These are phyloP conservation scores for Setipinna tenuifilis DNA, from an alignment of 2,797 vertebrate species.

Conservation along the genomic window DNA sequence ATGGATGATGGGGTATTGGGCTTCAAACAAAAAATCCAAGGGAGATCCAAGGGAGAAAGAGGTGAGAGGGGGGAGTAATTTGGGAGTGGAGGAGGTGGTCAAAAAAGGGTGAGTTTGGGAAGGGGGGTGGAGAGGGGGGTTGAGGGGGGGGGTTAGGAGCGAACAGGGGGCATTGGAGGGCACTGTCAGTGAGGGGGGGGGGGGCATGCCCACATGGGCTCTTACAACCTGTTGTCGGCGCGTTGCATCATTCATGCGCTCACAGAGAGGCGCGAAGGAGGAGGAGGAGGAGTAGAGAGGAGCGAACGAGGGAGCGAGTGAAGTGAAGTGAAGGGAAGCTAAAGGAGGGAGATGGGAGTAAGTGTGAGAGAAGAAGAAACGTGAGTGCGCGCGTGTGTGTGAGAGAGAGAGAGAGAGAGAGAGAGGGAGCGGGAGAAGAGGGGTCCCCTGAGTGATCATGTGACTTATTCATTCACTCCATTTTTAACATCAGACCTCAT, in stretches of 20 bases:
- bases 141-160: background rate
- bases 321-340: slow-evolving; percentile 14
- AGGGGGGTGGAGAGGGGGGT: no score
- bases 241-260: slow-evolving; percentile 71
- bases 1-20: slow-evolving; percentile 33
- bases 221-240: slow-evolving; percentile 73
- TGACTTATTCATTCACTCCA: slow-evolving; percentile 56
- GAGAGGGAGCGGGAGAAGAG: slow-evolving; percentile 38
- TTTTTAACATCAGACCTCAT: slow-evolving; percentile 51
- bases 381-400: background rate
- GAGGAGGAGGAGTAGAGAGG: slow-evolving; percentile 26
- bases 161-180: slow-evolving; percentile 30
- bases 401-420: background rate
- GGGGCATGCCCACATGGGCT: slow-evolving; percentile 11
- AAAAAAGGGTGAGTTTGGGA: background rate
- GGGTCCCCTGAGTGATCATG: slow-evolving; percentile 52
- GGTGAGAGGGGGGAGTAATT: background rate
- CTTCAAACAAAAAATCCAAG: no score
- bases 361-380: slow-evolving; percentile 40
- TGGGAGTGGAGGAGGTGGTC: background rate
- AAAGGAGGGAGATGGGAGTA: slow-evolving; percentile 31
- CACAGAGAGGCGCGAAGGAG: slow-evolving; percentile 36
- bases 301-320: slow-evolving; percentile 42
- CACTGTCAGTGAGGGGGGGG: slow-evolving; percentile 43
- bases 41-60: background rate